Base-by-base conservation (phyloP, 2,797 vertebrate genomes). In the Ctenosaura bakeri region DNA sequence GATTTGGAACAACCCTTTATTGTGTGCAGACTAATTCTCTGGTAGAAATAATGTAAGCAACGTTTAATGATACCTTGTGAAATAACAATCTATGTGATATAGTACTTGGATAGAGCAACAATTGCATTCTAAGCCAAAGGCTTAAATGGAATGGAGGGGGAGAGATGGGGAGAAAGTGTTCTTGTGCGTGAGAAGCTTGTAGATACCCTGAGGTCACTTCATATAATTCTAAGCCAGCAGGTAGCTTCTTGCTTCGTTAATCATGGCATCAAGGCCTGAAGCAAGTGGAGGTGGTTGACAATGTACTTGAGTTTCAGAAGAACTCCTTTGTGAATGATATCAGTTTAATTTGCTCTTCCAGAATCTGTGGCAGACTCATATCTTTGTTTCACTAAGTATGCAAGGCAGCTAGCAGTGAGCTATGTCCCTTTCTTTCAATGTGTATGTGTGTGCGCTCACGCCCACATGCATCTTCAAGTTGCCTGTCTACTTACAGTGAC, bases 181-280 rank as follows among this genome's bases (percentile, higher is more conserved):
- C 96, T 97, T 97, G 96, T 98, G 97, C 97, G 97, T 98, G 97
- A 98, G 97, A 98, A 98, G 97, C 95, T 96, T 94, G 96, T 95
- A 97, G 96, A 97, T 98, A 95, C 96, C 97, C 97, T 83, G 96
- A 95, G 97, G 97, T 96, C 96, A 97, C 96, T 97, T 97, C 95
- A 95, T 97, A 96, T 96, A 97, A 97, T 96, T 97, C 96, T 96
- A 95, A 97, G 97, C 95, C 95, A 97, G 97, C 97, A 98, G 97
- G 97, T 98, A 98, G 97, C 96, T 97, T 98, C 97, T 98, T 98
- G 97, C 96, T 97, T 97, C 96, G 96, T 95, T 97, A 97, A 98
- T 98, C 97, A 90, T 97, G 96, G 96, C 97, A 98, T 98, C 97
- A 96, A 93, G n/a, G 97, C 97, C 97, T 71, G 85, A 88, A 97